Evolutionary conservation across 2,888 invertebrate species (phyloP), one percentile per base, ranked within the genome.

Genomic region (Amorpha juglandis): DNA sequence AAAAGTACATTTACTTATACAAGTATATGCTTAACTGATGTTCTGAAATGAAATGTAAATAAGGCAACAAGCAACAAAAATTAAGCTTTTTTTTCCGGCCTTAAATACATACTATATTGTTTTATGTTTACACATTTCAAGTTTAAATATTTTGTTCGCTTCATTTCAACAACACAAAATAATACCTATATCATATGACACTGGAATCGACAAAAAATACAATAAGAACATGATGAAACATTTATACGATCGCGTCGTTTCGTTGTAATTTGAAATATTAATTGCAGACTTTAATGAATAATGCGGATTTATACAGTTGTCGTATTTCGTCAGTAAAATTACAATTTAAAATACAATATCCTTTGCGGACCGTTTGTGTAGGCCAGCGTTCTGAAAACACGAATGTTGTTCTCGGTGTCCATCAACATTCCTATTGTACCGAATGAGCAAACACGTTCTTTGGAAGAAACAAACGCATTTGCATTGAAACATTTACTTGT

Each of bases 351-450:
- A 65, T 48, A 38, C 58, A 48, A 48, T 47, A 65, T 65, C 69
- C 72, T 71, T 73, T 75, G 74, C 76, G 70, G 74, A 68, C 70
- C 80, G 84, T 82, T 82, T 80, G 80, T 79, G 75, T 78, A 76
- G 72, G 73, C 73, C 68, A 74, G 74, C 72, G 68, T 89, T 90
- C 89, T 87, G 88, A 87, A 89, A 90, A 90, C 88, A 86, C 69
- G 70, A 78, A 80, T 89, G 89, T 91, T 90, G 81, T 87, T 77
- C 72, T 82, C 76, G 78, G 75, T 76, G 76, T 83, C 74, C 84
- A 84, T 86, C 89, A 89, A 89, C 89, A 89, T 79, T 70, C 81
- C 89, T 85, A 89, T 89, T 89, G 88, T 88, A 78, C 78, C 75
- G 75, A 85, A 82, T 80, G 81, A 79, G 74, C 81, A 79, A 79